These are phyloP conservation scores for Drosophila pseudoananassae DNA, from an alignment of 1,140 invertebrate species.

Conservation along the genomic window DNA sequence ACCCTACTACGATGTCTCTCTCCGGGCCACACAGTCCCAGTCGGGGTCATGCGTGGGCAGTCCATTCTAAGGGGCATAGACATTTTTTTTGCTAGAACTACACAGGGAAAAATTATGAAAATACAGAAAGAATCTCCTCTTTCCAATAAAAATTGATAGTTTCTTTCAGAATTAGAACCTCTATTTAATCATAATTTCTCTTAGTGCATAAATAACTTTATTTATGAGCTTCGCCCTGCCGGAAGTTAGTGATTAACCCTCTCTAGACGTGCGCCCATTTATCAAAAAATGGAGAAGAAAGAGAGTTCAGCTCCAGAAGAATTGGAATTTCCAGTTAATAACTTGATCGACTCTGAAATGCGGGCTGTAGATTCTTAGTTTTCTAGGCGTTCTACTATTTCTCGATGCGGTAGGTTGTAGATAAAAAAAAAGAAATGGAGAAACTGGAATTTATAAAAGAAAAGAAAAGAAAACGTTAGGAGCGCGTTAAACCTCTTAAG, in stretches of 20 bases:
- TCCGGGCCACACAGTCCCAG: slow-evolving; percentile 7
- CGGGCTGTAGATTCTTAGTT: slow-evolving; percentile 31
- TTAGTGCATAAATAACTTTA: slow-evolving; percentile 3
- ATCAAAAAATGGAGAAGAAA: slow-evolving; percentile 24
- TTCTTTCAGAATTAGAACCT: no score
- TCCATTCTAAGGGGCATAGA: background rate
- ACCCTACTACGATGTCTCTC: slow-evolving; percentile 4
- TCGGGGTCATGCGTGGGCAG: slow-evolving; percentile 57
- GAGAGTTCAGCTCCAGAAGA: background rate
- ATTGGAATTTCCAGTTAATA: slow-evolving; percentile 57
- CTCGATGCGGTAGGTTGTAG: slow-evolving; percentile 63
- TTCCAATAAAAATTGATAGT: no score
- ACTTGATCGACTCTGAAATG: slow-evolving; percentile 58
- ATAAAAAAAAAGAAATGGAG: slow-evolving; percentile 22
- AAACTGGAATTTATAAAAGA: slow-evolving; percentile 41
- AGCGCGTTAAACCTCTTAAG: slow-evolving; percentile 80
- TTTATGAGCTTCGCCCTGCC: slow-evolving; percentile 53
- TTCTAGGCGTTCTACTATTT: slow-evolving; percentile 1
- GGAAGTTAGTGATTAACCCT: slow-evolving; percentile 57
- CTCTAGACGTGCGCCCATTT: slow-evolving; percentile 41
- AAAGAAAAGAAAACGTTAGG: slow-evolving; percentile 57
- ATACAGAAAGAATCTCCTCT: no score
- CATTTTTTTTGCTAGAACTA: slow-evolving; percentile 1
- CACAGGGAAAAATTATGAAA: background rate
- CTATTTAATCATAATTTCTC: background rate